These are phyloP conservation scores for Oreortyx pictus DNA, from an alignment of 2,797 vertebrate genomes.

Conservation along the genomic window DNA sequence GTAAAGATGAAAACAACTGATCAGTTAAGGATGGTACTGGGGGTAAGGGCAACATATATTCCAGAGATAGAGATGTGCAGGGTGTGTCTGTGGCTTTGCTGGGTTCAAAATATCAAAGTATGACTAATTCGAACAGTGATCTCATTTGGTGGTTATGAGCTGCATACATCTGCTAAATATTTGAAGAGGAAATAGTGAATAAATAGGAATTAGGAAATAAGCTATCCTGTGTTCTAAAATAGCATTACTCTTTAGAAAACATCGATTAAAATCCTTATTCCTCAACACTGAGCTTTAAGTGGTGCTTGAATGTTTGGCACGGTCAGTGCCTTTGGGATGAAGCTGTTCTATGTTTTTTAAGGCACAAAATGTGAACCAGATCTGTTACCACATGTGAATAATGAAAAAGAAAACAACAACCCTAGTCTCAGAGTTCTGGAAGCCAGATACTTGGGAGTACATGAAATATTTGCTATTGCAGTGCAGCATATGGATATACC, in stretches of 20 bases:
- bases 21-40: neutral
- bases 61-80: neutral
- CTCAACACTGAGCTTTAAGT: neutral
- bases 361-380: neutral
- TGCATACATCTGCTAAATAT: neutral
- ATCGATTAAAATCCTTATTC: neutral
- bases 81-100: neutral
- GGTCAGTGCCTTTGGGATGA: neutral
- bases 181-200: neutral
- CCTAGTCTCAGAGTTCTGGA: neutral
- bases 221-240: neutral
- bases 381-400: neutral
- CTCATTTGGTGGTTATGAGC: neutral
- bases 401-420: neutral
- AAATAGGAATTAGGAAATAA: neutral
- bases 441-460: rapidly evolving
- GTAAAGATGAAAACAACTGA: neutral
- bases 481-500: constrained; percentile 5
- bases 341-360: neutral
- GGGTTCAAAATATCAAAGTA: neutral
- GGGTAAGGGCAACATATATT: neutral
- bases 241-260: neutral
- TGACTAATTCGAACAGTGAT: neutral
- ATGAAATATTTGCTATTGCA: neutral
- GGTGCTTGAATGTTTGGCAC: neutral